Evolutionary conservation across 2,888 invertebrate species (phyloP).

Genomic region (Frankliniella fusca): DNA sequence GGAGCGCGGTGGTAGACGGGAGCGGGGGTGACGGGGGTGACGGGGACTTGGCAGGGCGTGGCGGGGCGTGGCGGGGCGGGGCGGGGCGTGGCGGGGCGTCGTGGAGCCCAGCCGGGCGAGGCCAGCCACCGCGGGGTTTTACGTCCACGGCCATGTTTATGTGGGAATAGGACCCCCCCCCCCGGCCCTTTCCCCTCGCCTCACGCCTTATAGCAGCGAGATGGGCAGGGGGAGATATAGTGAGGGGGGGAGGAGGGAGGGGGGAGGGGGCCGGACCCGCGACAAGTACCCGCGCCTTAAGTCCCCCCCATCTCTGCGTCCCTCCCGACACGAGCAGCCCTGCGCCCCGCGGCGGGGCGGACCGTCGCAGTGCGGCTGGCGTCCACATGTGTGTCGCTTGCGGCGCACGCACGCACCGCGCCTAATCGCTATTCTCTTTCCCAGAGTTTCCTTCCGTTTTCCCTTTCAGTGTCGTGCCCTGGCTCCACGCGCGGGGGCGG

Average conservation of each 20-base stretch:
- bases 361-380: background rate
- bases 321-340: background rate
- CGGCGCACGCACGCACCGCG: background rate
- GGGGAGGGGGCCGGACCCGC: background rate
- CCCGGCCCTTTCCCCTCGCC: too few species aligned
- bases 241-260: background rate
- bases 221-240: background rate
- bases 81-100: too few species aligned
- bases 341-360: background rate
- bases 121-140: background rate
- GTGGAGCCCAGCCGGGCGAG: too few species aligned
- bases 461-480: background rate
- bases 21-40: too few species aligned
- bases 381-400: slow-evolving; percentile 10
- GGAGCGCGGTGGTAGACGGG: too few species aligned
- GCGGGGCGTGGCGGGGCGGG: too few species aligned
- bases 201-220: background rate
- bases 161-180: background rate
- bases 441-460: background rate
- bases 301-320: background rate
- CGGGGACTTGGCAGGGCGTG: too few species aligned
- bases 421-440: slow-evolving; percentile 15
- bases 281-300: background rate
- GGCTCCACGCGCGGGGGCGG: too few species aligned
- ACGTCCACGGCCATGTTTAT: slow-evolving; percentile 4